Evolutionary conservation across 2,113 vertebrate genomes (phyloP).

Genomic region (Chascanopsetta lugubris): DNA sequence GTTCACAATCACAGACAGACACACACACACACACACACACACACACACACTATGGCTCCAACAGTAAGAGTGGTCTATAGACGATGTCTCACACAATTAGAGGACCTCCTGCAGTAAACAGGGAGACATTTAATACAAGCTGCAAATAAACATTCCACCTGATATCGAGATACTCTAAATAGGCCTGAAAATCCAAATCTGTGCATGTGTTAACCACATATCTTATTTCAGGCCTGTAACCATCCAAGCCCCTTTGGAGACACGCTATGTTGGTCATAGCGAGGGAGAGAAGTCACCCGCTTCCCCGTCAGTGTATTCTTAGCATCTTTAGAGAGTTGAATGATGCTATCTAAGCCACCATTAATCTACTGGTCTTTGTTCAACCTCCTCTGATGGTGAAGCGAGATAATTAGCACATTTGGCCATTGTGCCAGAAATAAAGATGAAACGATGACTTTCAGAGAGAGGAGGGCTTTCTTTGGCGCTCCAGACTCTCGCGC

Average conservation of each 20-base stretch:
- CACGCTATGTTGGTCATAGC: background rate
- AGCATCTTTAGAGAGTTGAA: slow-evolving; percentile 28
- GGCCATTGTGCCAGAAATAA: slow-evolving; percentile 52
- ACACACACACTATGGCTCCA: background rate
- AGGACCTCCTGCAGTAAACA: slow-evolving; percentile 52
- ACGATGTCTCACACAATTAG: slow-evolving; percentile 70
- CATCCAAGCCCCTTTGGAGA: slow-evolving; percentile 6
- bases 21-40: background rate
- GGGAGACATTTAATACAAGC: slow-evolving; percentile 68
- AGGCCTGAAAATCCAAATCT: slow-evolving; percentile 28
- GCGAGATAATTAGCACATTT: slow-evolving; percentile 52
- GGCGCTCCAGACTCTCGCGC: slow-evolving; percentile 35
- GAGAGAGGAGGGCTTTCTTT: slow-evolving; percentile 38
- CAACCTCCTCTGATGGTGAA: slow-evolving; percentile 31
- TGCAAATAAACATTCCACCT: slow-evolving; percentile 63
- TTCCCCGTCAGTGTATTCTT: slow-evolving; percentile 16
- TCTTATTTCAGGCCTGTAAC: background rate
- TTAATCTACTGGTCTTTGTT: slow-evolving; percentile 33
- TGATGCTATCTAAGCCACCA: slow-evolving; percentile 26
- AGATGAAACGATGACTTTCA: slow-evolving; percentile 50
- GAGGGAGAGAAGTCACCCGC: background rate
- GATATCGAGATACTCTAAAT: slow-evolving; percentile 51
- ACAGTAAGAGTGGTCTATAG: slow-evolving; percentile 7
- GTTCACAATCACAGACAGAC: background rate
- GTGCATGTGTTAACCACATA: background rate